Percentiles rank a stretch among this genome's conserved stretches.
Conservation (phyloP, 2,797 vertebrate species). For the Pangasius larnaudii region DNA sequence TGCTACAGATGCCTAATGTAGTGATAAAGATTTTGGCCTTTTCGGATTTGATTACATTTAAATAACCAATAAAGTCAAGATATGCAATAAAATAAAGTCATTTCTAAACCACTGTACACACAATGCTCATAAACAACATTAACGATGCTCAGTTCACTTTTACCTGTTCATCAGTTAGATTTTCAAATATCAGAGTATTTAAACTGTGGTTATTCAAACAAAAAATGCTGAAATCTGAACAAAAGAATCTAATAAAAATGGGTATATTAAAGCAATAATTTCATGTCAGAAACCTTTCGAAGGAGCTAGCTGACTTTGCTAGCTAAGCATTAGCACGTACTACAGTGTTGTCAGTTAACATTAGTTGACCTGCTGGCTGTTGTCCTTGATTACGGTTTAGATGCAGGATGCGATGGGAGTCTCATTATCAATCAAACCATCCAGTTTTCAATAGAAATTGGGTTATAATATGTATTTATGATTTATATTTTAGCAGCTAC, state of each 20-base stretch:
- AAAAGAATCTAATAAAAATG: too few species aligned
- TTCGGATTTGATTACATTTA: not conserved
- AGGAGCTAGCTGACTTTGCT: not conserved
- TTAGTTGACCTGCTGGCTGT: not conserved
- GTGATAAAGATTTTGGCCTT: not conserved
- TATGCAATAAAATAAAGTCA: not conserved
- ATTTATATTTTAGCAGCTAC: not conserved
- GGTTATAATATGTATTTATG: not conserved
- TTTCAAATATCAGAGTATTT: too few species aligned
- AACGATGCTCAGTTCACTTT: too few species aligned
- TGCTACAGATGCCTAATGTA: not conserved
- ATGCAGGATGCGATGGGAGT: not conserved
- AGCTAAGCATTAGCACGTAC: not conserved
- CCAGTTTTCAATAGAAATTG: not conserved
- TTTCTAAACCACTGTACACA: too few species aligned
- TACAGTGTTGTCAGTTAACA: not conserved
- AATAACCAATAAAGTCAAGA: not conserved
- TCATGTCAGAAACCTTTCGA: not conserved
- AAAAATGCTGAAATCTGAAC: too few species aligned
- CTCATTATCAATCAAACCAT: not conserved
- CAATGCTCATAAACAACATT: too few species aligned
- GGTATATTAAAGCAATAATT: too few species aligned
- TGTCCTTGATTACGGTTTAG: not conserved
- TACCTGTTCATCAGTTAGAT: too few species aligned
- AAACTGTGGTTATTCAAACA: too few species aligned